These are phyloP conservation scores for Diadumene lineata DNA, from an alignment of 92 coral and sea anemone genomes.

Conservation along the genomic window DNA sequence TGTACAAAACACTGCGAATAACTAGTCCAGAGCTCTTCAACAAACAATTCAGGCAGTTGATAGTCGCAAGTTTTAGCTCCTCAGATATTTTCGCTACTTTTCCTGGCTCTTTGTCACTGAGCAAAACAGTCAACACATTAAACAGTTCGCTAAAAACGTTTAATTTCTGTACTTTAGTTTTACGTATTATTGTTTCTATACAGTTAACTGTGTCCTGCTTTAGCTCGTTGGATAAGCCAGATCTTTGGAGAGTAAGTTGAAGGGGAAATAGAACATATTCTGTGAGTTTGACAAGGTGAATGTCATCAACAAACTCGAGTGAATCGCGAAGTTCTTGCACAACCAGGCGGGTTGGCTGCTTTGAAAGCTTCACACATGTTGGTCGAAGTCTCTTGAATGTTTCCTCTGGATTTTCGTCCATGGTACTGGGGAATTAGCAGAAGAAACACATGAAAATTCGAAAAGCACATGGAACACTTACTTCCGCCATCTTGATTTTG, in stretches of 20 bases:
- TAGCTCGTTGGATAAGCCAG: constrained; percentile 59
- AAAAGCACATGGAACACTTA: background rate
- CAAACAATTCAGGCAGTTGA: constrained; percentile 65
- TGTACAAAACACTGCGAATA: constrained; percentile 67
- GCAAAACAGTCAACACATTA: constrained; percentile 62
- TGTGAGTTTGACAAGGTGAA: constrained; percentile 50
- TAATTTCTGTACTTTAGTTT: constrained; percentile 48
- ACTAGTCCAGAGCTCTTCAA: constrained; percentile 58
- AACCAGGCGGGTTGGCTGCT: constrained; percentile 63
- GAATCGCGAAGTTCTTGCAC: constrained; percentile 58
- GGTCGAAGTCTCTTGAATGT: constrained; percentile 80
- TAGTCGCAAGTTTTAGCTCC: constrained; percentile 64
- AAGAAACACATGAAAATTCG: background rate
- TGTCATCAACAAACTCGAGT: constrained; percentile 30
- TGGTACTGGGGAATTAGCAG: background rate
- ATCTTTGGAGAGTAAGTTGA: constrained; percentile 66
- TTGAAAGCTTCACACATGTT: constrained; percentile 75
- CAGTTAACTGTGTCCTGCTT: constrained; percentile 75
- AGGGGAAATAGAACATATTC: constrained; percentile 88
- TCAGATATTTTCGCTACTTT: constrained; percentile 68
- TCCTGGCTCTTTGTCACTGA: constrained; percentile 73
- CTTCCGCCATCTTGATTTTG: constrained; percentile 14
- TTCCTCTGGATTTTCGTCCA: constrained; percentile 57
- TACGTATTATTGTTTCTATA: constrained; percentile 54
- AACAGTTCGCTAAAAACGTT: constrained; percentile 74